Conservation (phyloP, 2,888 invertebrate species). For the Eupithecia abbreviata region DNA sequence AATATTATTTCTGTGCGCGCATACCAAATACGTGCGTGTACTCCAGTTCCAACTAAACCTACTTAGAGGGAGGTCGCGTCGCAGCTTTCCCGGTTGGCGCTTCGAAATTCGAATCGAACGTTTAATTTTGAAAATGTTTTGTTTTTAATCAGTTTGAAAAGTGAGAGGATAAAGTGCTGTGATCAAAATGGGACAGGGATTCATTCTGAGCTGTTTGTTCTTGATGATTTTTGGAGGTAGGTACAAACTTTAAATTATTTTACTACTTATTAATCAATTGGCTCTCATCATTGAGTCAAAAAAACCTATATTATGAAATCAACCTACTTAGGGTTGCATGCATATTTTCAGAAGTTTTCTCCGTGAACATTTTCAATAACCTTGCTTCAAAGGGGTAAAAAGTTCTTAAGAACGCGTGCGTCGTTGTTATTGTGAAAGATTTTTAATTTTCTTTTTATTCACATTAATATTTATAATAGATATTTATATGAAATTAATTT, state of each 20-base stretch:
- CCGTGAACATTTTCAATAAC: background rate
- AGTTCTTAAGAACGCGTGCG: background rate
- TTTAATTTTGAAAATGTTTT: constrained; percentile 34
- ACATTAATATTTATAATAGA: background rate
- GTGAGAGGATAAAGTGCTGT: constrained; percentile 51
- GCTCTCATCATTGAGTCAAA: too few species aligned
- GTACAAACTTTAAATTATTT: constrained; percentile 56
- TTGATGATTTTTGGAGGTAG: constrained; percentile 71
- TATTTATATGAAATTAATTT: background rate
- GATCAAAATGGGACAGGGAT: constrained; percentile 62
- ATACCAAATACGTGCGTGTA: constrained; percentile 32
- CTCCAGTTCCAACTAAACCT: constrained; percentile 48
- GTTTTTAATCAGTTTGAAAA: constrained; percentile 26
- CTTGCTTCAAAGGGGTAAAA: background rate
- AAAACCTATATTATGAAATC: too few species aligned
- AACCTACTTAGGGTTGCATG: background rate
- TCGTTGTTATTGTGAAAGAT: background rate
- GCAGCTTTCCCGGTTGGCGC: constrained; percentile 32
- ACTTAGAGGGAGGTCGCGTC: constrained; percentile 37
- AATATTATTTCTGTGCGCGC: constrained; percentile 15
- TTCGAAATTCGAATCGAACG: constrained; percentile 35
- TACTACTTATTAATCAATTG: background rate
- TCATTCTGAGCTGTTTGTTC: constrained; percentile 57
- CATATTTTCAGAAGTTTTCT: background rate
- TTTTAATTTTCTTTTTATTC: background rate